Evolutionary conservation across 1,140 invertebrate genomes (phyloP), one percentile per base, ranked within the genome.

Genomic region (Phortica variegata): DNA sequence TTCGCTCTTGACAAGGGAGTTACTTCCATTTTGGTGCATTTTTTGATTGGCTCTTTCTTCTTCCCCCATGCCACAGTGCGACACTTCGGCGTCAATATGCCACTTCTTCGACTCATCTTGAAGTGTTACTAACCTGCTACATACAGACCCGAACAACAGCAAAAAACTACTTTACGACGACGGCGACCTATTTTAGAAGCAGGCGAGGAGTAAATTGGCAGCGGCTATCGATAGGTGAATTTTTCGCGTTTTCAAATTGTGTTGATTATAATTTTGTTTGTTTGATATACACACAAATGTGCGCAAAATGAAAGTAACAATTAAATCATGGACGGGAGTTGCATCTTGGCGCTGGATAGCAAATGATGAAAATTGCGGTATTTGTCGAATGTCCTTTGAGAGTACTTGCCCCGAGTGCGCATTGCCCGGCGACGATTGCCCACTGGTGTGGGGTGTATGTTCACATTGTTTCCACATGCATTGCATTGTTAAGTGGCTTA

Each of bases 381-480:
- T 99, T 76, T 99, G 97, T 81, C 87, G 96, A 52, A 95, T 97
- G 89, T 88, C 95, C 20, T 99, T 99, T 81, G 96, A 99, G 79
- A 70, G 65, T 56, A 98, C 95, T 76, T 99, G 97, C 79, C 92
- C 95, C 9, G 95, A 99, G 78, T 99, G 97, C 79, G 96, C 97
- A 81, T 82, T 96, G 60, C 95, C 97, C 29, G 97, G 97, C 41
- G 96, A 98, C 80, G 95, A 98, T 77, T 99, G 96, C 78, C 96
- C 97, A 13, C 79, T 99, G 73, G 96, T 98, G 52, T 97, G 95
- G 94, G 96, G 97, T 51, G 87, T 94, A 65, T 99, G 97, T 78
- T 95, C 93, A 2, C 97, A 99, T 80, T 97, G 95, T 79, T 99
- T 99, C 77, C 97, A 99, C 76, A 98, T 98, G 76, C 97, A 99